Evolutionary conservation across 1,140 invertebrate species (phyloP), one percentile per base, ranked within the genome.

Genomic region (Capitella teleta): DNA sequence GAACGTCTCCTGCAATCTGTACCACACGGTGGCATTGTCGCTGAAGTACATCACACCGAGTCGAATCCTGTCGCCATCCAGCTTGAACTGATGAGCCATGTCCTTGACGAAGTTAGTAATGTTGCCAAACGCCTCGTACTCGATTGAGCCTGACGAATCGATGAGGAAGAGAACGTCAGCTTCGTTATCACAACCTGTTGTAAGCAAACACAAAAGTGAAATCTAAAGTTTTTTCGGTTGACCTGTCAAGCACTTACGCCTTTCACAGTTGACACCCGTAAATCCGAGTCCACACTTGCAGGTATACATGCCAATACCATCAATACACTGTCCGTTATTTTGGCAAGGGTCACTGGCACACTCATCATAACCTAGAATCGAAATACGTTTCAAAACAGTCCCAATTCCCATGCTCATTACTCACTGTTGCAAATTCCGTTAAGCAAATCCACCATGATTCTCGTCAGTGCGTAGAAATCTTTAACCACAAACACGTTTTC

Each of bases 301-400:
- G 1, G 21, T 42, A 25, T 37, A 53, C 14, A 16, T 43, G 14
- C 23, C 24, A 19, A 49, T 26, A 8, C 45, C 37, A 25, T 49
- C 44, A 14, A 48, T 19, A 46, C 55, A 57, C 12, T 24, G 43
- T 2, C 55, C 49, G 32, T 43, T 36, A 24, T 52, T 55, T 23
- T 51, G 26, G 40, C 55, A 57, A 16, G 52, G 52, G 32, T 25
- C 48, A 16, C n/a, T 37, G 10, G 44, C 14, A 51, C 51, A 52
- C n/a, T 47, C 51, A 34, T 52, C 34, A 14, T 23, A 19, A 10
- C 23, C 51, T 52, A 19, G 5, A 38, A 47, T 14, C 30, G 16
- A 25, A 44, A 44, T 26, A 44, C 4, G 36, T 38, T 16, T 38
- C 12, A 12, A 5, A 38, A 38, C 36, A 38, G 5, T 18, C 16